Base-by-base conservation (phyloP, 1,140 invertebrate species). In the Harlomillsia oculata region DNA sequence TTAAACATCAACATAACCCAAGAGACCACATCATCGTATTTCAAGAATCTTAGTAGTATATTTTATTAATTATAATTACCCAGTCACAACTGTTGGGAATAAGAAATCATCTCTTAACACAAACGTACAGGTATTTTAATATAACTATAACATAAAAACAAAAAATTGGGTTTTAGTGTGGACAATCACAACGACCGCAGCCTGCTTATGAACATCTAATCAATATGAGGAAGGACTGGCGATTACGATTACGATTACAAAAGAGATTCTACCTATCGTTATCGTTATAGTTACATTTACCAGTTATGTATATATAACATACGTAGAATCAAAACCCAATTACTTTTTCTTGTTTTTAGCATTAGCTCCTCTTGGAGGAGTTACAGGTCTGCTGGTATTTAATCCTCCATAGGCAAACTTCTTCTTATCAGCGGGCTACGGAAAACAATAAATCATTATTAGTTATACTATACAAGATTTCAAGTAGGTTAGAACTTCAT, bases 321-420 rank as follows among this genome's bases (percentile, higher is more conserved):
- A 78, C n/a, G n/a, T n/a, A n/a, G n/a, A n/a, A n/a, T n/a, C n/a
- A n/a, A n/a, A n/a, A n/a, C n/a, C n/a, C n/a, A n/a, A n/a, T n/a
- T 77, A 84, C 78, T 84, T 85, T 75, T 85, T 84, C 74, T 85
- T 85, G 74, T 86, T 89, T 78, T 89, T 89, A 76, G 87, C 87
- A 66, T 84, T 82, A 63, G 84, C 84, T 66, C 82, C 83, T 64
- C 91, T 78, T 55, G 92, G 92, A 67, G 92, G 92, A 69, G 92
- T 96, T 21, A 78, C 71, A 26, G 77, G 78, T 53, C 78, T 73
- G 53, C 74, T 74, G 16, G 74, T 66, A 59, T 75, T 76, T 44
- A 76, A 65, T 43, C 73, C 72, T 50, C 74, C 72, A 62, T 77
- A 78, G 5, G 77, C 70, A 62, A 79, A 79, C 64, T 79, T 80